Percentiles rank a stretch among this genome's conserved stretches.
These are phyloP conservation scores for Rhinogobius similis DNA, from an alignment of 2,113 vertebrate species.

Conservation along the genomic window DNA sequence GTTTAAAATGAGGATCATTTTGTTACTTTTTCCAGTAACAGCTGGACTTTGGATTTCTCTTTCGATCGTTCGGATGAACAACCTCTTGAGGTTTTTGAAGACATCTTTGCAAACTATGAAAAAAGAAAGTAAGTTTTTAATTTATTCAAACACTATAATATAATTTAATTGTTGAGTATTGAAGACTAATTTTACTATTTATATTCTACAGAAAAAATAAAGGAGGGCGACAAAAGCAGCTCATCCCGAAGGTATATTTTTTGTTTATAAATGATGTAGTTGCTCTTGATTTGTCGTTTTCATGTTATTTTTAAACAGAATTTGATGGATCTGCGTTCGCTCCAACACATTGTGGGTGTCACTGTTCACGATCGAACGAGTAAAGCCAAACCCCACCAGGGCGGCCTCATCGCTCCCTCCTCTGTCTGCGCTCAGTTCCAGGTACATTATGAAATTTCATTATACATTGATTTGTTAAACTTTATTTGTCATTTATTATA, in stretches of 20 bases:
- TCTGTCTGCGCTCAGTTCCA: constrained; percentile 92
- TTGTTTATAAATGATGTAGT: background rate
- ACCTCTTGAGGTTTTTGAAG: constrained; percentile 88
- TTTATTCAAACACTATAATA: background rate
- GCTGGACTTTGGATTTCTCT: constrained; percentile 88
- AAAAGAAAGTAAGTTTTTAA: constrained; percentile 86
- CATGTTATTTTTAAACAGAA: constrained; percentile 75
- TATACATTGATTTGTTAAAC: background rate
- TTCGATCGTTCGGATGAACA: constrained; percentile 91
- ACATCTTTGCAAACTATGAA: constrained; percentile 89
- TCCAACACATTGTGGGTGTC: constrained; percentile 86
- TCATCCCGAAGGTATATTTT: constrained; percentile 90
- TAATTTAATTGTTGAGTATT: background rate
- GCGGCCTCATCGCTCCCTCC: constrained; percentile 84
- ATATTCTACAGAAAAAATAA: constrained; percentile 83
- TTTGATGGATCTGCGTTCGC: constrained; percentile 85
- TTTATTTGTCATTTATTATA: background rate
- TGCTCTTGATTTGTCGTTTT: background rate
- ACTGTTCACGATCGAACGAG: constrained; percentile 86
- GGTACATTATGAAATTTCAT: constrained; percentile 75
- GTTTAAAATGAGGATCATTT: too few species aligned
- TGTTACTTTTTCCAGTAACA: constrained; percentile 72
- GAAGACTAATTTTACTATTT: background rate
- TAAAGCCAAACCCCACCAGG: constrained; percentile 84
- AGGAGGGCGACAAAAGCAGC: constrained; percentile 87